Conservation (phyloP, 2,797 vertebrate genomes). For the Carcharodon carcharias region DNA sequence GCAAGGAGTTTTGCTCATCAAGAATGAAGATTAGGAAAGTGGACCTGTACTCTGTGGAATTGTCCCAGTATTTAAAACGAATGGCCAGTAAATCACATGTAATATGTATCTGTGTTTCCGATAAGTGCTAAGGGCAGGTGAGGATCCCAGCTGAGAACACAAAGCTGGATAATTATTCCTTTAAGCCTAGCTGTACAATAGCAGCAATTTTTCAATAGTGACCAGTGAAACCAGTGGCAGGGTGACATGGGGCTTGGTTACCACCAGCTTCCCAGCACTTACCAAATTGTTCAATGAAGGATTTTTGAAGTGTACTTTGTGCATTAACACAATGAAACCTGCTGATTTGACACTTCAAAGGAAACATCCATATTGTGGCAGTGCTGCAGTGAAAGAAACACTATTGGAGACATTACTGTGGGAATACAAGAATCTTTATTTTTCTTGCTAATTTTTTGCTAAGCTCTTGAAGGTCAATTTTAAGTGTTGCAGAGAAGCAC, state of each 20-base stretch:
- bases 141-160: background rate
- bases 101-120: background rate
- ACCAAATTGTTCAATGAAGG: background rate
- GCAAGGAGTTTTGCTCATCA: background rate
- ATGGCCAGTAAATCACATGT: background rate
- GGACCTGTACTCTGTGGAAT: background rate
- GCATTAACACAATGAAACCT: background rate
- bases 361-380: background rate
- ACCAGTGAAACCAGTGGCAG: background rate
- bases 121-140: background rate
- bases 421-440: background rate
- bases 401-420: background rate
- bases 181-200: background rate
- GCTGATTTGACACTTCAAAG: background rate
- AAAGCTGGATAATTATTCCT: background rate
- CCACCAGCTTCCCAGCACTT: background rate
- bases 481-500: background rate
- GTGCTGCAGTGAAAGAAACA: background rate
- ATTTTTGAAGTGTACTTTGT: background rate
- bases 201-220: background rate
- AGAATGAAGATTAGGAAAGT: background rate
- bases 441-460: background rate
- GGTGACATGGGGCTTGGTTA: background rate
- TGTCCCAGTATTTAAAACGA: background rate
- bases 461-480: background rate